Base-by-base conservation (phyloP, 2,797 vertebrate species). In the Oceanodroma leucorhoa region DNA sequence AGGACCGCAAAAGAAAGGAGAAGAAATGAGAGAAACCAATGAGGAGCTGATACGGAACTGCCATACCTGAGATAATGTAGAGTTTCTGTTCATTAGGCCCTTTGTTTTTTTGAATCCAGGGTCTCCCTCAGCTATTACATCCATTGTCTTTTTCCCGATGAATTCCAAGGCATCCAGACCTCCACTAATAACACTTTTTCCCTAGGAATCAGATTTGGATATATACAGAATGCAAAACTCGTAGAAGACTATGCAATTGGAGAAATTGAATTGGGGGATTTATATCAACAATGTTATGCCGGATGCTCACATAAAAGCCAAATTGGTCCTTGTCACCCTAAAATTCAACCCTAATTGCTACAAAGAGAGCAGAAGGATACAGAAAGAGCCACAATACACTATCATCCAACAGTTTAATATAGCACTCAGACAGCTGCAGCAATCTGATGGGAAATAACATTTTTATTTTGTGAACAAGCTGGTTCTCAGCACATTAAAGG, bases 101-200 rank as follows among this genome's bases (percentile, higher is more conserved):
- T 99, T 99, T 69, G 99, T 99, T 97, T 99, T 99, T 96, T 98
- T 99, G 96, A 99, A 99, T 69, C 99, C 99, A 7, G 99, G 99
- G 91, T 99, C 99, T 57, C 99, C 99, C 96, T 99, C 99, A 43
- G 99, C 99, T 78, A 99, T 99, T 92, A 99, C 99, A 32, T 99
- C 99, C 99, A 99, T 99, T 40, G 99, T 99, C 97, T 99, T 99
- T 97, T 99, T 99, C 46, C 99, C 99, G 2, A 99, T 99, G 96
- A 99, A 99, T 97, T 99, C 99, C 97, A 99, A 98, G 73, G 99
- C 99, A 89, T 99, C 99, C 96, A 99, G 97, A 53, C 99, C 98
- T 38, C 99, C 99, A 19, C 96, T 98, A 85, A 99, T 98, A 90
- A 99, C 98, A 0, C 98, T 99, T 96, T 99, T 99, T 22, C 99